Evolutionary conservation across 2,113 vertebrate species (phyloP).

Genomic region (Paraplagusia blochii): DNA sequence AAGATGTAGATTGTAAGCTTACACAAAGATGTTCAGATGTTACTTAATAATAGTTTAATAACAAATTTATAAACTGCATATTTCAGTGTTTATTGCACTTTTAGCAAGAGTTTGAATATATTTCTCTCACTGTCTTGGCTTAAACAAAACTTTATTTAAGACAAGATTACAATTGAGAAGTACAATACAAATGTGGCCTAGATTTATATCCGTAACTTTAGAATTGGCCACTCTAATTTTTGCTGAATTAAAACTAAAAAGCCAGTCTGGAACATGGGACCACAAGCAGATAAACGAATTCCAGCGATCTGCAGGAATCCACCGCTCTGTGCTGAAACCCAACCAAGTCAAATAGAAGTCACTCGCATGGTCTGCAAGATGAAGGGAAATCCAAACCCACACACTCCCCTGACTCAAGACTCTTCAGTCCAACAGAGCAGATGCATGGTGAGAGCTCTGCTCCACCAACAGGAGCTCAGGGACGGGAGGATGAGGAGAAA

Average conservation of each 20-base stretch:
- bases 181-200: slow-evolving; percentile 5
- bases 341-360: slow-evolving; percentile 74
- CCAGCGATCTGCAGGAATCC: slow-evolving; percentile 67
- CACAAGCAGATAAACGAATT: slow-evolving; percentile 66
- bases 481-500: slow-evolving; percentile 60
- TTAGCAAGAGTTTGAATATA: too few relatives aligned
- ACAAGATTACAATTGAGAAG: not conserved
- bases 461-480: slow-evolving; percentile 48
- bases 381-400: slow-evolving; percentile 70
- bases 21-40: too few relatives aligned
- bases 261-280: slow-evolving; percentile 38
- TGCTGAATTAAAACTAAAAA: slow-evolving; percentile 43
- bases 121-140: too few relatives aligned
- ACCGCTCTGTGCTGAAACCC: slow-evolving; percentile 59
- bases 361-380: slow-evolving; percentile 57
- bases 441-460: slow-evolving; percentile 48
- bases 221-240: slow-evolving; percentile 28
- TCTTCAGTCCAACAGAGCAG: slow-evolving; percentile 42
- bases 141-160: slow-evolving; percentile 11
- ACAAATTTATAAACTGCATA: too few relatives aligned
- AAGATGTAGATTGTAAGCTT: too few relatives aligned
- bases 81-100: too few relatives aligned
- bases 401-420: slow-evolving; percentile 55
- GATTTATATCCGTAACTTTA: slow-evolving; percentile 31
- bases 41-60: too few relatives aligned